These are phyloP conservation scores for Eucriotettix oculatus DNA, from an alignment of 2,888 invertebrate species.

Conservation along the genomic window DNA sequence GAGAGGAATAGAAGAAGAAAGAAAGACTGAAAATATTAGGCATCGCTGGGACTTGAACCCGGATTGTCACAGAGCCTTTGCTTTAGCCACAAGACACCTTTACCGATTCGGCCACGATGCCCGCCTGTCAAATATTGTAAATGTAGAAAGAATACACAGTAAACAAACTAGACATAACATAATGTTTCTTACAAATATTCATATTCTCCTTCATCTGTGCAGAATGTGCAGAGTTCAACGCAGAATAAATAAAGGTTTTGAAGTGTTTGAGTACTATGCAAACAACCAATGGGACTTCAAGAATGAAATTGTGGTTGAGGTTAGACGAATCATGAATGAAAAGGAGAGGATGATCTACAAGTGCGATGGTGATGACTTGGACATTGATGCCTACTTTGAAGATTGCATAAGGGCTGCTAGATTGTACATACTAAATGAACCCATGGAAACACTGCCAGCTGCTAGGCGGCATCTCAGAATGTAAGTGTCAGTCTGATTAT, in stretches of 20 bases:
- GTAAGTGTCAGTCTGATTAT: no score
- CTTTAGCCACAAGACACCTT: no score
- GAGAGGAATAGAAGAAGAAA: no score
- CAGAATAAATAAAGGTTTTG: conserved; percentile 69
- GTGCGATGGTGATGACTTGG: conserved; percentile 50
- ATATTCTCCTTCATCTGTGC: conserved; percentile 14
- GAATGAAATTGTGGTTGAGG: conserved; percentile 41
- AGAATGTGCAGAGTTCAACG: conserved; percentile 71
- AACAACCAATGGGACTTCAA: conserved; percentile 84
- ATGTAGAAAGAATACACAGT: no score
- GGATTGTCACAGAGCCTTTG: no score
- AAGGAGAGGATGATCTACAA: conserved; percentile 37
- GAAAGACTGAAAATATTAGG: no score
- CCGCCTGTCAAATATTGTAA: no score
- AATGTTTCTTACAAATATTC: no score
- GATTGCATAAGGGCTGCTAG: conserved; percentile 67
- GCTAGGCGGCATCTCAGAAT: conserved; percentile 27
- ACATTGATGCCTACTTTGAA: conserved; percentile 66
- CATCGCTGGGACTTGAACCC: no score
- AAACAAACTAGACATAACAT: no score
- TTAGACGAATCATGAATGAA: conserved; percentile 43
- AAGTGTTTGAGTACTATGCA: conserved; percentile 82
- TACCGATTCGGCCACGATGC: no score
- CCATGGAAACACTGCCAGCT: conserved; percentile 60
- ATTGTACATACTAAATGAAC: conserved; percentile 65